These are phyloP conservation scores for Oenanthe melanoleuca DNA, from an alignment of 2,113 vertebrate genomes.

Conservation along the genomic window DNA sequence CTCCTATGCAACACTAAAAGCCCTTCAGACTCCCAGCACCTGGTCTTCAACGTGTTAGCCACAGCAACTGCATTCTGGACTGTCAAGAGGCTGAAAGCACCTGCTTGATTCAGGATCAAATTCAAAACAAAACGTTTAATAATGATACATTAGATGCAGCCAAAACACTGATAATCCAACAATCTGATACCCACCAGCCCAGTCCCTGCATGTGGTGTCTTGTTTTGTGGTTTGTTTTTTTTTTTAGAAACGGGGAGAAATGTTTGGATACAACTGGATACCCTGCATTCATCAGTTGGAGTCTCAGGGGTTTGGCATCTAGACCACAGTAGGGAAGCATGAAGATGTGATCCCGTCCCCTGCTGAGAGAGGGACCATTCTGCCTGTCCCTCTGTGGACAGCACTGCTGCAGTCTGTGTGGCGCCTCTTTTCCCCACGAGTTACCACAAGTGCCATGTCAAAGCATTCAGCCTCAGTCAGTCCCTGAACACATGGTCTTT, in stretches of 20 bases:
- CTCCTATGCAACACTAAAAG: background rate
- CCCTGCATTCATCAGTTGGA: background rate
- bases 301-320: background rate
- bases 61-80: background rate
- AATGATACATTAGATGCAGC: background rate
- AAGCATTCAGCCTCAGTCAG: accelerated
- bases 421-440: background rate
- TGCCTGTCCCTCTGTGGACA: background rate
- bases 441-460: background rate
- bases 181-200: background rate
- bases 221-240: background rate
- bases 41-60: background rate
- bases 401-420: background rate
- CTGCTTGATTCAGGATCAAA: background rate
- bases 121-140: background rate
- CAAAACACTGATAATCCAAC: background rate
- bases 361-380: background rate
- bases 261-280: background rate
- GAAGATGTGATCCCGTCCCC: background rate
- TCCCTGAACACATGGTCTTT: background rate
- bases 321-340: background rate
- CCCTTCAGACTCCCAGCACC: background rate
- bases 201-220: background rate
- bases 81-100: background rate
- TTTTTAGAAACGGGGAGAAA: background rate